These are phyloP conservation scores for Agrenia bidenticulata DNA, from an alignment of 2,888 invertebrate species.

Conservation along the genomic window DNA sequence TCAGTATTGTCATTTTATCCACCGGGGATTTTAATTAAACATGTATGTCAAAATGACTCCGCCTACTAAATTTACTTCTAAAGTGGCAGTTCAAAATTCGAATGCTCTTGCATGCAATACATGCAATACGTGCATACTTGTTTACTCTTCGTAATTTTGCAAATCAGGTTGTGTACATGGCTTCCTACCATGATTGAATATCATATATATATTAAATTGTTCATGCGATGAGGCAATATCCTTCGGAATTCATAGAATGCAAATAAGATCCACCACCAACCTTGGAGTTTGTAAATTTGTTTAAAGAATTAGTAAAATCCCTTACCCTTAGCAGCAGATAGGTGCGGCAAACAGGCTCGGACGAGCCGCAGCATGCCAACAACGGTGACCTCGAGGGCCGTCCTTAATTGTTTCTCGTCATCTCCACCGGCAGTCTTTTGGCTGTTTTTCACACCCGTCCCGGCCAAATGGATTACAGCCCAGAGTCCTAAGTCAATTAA, in stretches of 20 bases:
- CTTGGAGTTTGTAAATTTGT: not conserved
- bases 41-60: too few relatives aligned
- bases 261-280: not conserved
- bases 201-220: too few relatives aligned
- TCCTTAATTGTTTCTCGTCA: slow-evolving; percentile 51
- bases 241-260: not conserved
- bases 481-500: slow-evolving; percentile 71
- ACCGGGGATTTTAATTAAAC: too few relatives aligned
- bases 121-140: too few relatives aligned
- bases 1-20: too few relatives aligned
- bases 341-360: slow-evolving; percentile 47
- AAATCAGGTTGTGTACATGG: too few relatives aligned
- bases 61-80: too few relatives aligned
- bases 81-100: too few relatives aligned
- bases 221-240: slow-evolving; percentile 4
- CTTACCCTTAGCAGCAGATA: slow-evolving; percentile 51
- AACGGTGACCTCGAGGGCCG: slow-evolving; percentile 50
- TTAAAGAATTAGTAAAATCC: slow-evolving; percentile 4
- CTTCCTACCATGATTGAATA: too few relatives aligned
- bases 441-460: slow-evolving; percentile 55
- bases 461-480: slow-evolving; percentile 81
- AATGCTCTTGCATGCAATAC: too few relatives aligned
- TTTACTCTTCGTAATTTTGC: too few relatives aligned
- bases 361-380: slow-evolving; percentile 50
- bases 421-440: slow-evolving; percentile 44